Conservation (phyloP, 2,888 invertebrate species). For the Unio delphinus region DNA sequence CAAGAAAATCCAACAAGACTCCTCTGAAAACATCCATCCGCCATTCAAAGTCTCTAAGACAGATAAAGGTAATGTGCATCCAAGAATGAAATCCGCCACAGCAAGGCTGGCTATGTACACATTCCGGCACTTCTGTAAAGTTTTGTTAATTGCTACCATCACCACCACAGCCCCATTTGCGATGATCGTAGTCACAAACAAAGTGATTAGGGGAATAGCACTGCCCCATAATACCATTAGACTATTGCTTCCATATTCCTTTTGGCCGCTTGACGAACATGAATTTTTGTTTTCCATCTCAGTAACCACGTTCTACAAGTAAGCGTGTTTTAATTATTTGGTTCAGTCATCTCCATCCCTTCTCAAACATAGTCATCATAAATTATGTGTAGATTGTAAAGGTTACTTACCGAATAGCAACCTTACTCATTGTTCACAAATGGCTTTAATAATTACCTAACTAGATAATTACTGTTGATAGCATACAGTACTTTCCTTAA, state of each 20-base stretch:
- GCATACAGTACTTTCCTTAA: no score
- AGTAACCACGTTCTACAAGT: no score
- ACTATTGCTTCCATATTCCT: conserved; percentile 11
- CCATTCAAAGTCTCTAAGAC: conserved; percentile 46
- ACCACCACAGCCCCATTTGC: conserved; percentile 55
- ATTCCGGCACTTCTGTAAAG: conserved; percentile 54
- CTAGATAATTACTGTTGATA: no score
- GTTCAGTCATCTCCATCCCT: no score
- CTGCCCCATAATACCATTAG: conserved; percentile 25
- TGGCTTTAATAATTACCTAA: no score
- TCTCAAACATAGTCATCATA: no score
- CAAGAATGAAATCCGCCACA: conserved; percentile 55
- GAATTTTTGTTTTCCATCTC: conserved; percentile 26
- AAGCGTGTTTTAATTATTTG: no score
- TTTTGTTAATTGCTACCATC: conserved; percentile 47
- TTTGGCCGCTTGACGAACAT: conserved; percentile 3
- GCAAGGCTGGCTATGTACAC: conserved; percentile 61
- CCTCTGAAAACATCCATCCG: conserved; percentile 31
- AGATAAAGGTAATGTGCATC: conserved; percentile 52
- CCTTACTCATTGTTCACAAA: no score
- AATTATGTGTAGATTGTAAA: no score
- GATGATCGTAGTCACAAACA: conserved; percentile 45
- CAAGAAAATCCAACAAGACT: conserved; percentile 42
- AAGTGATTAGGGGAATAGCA: conserved; percentile 45
- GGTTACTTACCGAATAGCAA: no score